Evolutionary conservation across 64 coral and sea anemone species (phyloP).

Genomic region (Hydrozoanthus tunicans): DNA sequence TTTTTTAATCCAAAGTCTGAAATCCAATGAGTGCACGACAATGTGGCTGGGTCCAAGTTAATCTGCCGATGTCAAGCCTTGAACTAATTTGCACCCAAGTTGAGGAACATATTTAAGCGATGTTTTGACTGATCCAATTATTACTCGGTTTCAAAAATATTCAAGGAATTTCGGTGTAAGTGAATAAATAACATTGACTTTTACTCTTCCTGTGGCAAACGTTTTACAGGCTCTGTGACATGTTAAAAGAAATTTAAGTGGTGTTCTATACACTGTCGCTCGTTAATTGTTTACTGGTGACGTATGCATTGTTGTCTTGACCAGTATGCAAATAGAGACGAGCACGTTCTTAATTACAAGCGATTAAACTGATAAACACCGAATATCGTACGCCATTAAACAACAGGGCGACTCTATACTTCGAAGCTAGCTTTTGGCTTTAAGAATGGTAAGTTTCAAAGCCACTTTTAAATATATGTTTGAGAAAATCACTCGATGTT

Average conservation of each 20-base stretch:
- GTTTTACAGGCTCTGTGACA: background rate
- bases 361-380: background rate
- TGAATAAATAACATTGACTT: background rate
- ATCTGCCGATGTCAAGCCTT: background rate
- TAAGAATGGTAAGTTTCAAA: background rate
- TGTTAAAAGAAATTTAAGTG: background rate
- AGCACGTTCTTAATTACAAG: background rate
- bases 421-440: background rate
- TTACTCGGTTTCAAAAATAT: background rate
- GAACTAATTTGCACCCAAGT: background rate
- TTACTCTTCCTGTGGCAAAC: no score
- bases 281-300: conserved; percentile 13
- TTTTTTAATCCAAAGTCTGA: no score
- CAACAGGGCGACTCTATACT: background rate
- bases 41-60: no score
- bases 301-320: background rate
- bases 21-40: no score
- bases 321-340: conserved; percentile 25
- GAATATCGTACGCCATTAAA: background rate
- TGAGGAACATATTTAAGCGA: no score
- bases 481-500: no score
- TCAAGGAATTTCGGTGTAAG: background rate
- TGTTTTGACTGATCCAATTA: conserved; percentile 2
- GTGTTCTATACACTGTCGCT: background rate
- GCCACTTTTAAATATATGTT: no score